Evolutionary conservation across 1,140 invertebrate genomes (phyloP).

Genomic region (Neodiprion pinetum): DNA sequence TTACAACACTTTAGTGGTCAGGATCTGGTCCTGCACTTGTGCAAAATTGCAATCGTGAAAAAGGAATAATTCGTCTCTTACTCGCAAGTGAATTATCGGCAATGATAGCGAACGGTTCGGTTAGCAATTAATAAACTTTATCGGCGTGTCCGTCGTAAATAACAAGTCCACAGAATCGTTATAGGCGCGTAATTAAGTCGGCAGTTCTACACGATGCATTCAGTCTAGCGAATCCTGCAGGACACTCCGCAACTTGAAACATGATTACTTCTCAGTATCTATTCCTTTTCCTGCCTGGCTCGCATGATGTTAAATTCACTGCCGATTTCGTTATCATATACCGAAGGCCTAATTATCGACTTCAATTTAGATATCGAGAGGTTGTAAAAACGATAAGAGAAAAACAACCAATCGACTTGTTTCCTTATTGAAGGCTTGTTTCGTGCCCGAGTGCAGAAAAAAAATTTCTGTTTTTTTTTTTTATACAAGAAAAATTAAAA

Average conservation of each 20-base stretch:
- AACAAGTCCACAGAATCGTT: slow-evolving; percentile 34
- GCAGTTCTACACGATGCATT: slow-evolving; percentile 27
- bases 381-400: too few species aligned
- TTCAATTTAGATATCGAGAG: neutral
- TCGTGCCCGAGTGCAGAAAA: too few species aligned
- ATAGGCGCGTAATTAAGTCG: slow-evolving; percentile 43
- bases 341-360: slow-evolving; percentile 34
- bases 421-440: too few species aligned
- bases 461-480: too few species aligned
- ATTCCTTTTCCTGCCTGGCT: slow-evolving; percentile 13
- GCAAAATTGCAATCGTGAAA: too few species aligned
- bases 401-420: too few species aligned
- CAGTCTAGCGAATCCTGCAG: slow-evolving; percentile 19
- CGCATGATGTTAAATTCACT: slow-evolving; percentile 36
- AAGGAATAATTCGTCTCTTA: too few species aligned
- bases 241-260: neutral
- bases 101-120: neutral
- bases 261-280: neutral
- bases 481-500: too few species aligned
- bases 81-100: too few species aligned
- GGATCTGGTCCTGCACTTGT: too few species aligned
- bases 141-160: neutral
- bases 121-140: slow-evolving; percentile 4
- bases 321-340: slow-evolving; percentile 32
- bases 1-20: too few species aligned